Evolutionary conservation across 2,888 invertebrate species (phyloP).

Genomic region (Trissolcus brochymenae): DNA sequence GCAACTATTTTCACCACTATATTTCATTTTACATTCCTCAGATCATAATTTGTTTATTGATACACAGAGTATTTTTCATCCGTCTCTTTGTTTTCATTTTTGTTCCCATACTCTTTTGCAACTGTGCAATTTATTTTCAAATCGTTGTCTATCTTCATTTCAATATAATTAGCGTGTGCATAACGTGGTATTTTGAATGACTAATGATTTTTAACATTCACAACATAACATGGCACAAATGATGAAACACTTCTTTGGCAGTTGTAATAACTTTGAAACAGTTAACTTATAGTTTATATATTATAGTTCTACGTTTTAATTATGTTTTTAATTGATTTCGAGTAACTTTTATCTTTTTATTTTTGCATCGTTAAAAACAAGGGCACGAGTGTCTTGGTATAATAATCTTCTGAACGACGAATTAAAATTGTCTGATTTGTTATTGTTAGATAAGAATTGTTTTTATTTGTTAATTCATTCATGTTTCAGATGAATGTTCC

Average conservation of each 20-base stretch:
- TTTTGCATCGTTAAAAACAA: no score
- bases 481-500: constrained; percentile 72
- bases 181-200: constrained; percentile 20
- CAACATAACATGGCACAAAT: constrained; percentile 10
- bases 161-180: constrained; percentile 29
- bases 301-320: background rate
- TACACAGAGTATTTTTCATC: no score
- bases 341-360: no score
- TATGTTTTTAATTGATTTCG: no score
- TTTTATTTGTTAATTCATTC: background rate
- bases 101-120: no score
- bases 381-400: no score
- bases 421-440: no score
- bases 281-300: background rate
- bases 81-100: no score
- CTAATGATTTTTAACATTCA: constrained; percentile 27
- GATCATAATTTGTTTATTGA: no score
- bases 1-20: background rate
- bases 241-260: constrained; percentile 23
- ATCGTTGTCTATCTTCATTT: constrained; percentile 5
- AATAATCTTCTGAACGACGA: no score
- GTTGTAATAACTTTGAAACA: constrained; percentile 7
- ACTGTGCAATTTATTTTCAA: constrained; percentile 3
- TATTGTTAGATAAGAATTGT: background rate
- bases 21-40: background rate